phyloP scores from a whole-genome alignment of 2,888 invertebrate genomes.

The Agriotes lineatus region DNA sequence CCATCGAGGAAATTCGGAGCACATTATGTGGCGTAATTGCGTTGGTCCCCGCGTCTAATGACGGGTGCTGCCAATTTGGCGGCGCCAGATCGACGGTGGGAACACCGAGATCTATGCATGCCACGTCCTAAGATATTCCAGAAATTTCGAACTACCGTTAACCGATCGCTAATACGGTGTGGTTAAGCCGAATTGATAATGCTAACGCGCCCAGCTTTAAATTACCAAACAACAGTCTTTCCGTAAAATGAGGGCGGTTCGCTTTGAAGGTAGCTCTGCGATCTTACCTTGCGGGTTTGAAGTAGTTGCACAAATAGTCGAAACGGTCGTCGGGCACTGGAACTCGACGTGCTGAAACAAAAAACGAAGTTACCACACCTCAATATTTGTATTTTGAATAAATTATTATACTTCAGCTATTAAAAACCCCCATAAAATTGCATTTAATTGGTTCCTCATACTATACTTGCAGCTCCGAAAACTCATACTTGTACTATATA shows the following conservation, averaged over 20 bases:
- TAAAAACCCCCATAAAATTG: too few species aligned
- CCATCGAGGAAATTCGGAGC: conserved; percentile 21
- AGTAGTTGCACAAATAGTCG: conserved; percentile 93
- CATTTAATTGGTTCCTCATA: too few species aligned
- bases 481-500: too few species aligned
- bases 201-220: conserved; percentile 35
- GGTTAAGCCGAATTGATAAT: conserved; percentile 38
- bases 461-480: too few species aligned
- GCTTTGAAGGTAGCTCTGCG: neutral
- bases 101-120: conserved; percentile 52
- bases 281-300: conserved; percentile 91
- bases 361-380: conserved; percentile 40
- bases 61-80: conserved; percentile 58
- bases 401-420: too few species aligned
- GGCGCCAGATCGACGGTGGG: conserved; percentile 59
- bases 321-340: conserved; percentile 96
- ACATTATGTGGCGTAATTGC: conserved; percentile 45
- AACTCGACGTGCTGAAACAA: conserved; percentile 86
- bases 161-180: conserved; percentile 44
- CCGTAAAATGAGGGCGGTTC: conserved; percentile 18
- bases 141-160: conserved; percentile 44
- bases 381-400: too few species aligned
- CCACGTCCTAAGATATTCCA: conserved; percentile 41
- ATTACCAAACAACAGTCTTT: conserved; percentile 22
- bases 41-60: conserved; percentile 53